Base-by-base conservation (phyloP, 2,888 invertebrate species). In the Rhimphoctona megacephalus region DNA sequence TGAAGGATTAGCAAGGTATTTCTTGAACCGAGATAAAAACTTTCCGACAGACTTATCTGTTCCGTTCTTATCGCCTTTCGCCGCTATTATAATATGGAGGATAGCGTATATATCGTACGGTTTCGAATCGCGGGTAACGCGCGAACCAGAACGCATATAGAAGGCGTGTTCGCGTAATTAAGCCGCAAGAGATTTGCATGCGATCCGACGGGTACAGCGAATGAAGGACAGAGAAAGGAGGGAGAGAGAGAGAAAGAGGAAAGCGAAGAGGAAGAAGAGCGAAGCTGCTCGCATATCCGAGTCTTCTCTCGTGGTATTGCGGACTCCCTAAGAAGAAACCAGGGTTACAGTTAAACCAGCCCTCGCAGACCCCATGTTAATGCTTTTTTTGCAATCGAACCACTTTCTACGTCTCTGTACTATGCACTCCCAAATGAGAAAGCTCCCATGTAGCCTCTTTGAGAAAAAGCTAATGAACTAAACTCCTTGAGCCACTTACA, bases 141-240 rank as follows among this genome's bases (percentile, higher is more conserved):
- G 90, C 91, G 90, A 93, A 91, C 92, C 90, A 91, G 91, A 91
- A 91, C 89, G 90, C 91, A 88, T 92, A 91, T 91, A 91, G 92
- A 91, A 92, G 92, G 92, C 92, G 92, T 93, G 93, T 91, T 93
- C 92, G 92, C 92, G 92, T 93, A 93, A 93, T 93, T 93, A 93
- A 93, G 93, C 93, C 93, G 90, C 93, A 90, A 90, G 93, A 93
- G 93, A 93, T 93, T 93, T 93, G 93, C 93, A 93, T 93, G 93
- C 92, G 92, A 93, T 93, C 93, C 91, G 91, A 91, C 91, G 90
- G 92, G 91, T 92, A 92, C 88, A 89, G 72, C 39, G 67, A 52
- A 72, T 36, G 57, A 81, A 22, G 61, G 57, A 39, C 36, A 66
- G 57, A 25, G 30, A 39, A 17, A 72, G 30, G 14, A 17, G 54